A percentile compares a stretch with the other conserved stretches of the same genome.
Conservation (phyloP, 2,888 invertebrate species). For the Spilarctia lutea region DNA sequence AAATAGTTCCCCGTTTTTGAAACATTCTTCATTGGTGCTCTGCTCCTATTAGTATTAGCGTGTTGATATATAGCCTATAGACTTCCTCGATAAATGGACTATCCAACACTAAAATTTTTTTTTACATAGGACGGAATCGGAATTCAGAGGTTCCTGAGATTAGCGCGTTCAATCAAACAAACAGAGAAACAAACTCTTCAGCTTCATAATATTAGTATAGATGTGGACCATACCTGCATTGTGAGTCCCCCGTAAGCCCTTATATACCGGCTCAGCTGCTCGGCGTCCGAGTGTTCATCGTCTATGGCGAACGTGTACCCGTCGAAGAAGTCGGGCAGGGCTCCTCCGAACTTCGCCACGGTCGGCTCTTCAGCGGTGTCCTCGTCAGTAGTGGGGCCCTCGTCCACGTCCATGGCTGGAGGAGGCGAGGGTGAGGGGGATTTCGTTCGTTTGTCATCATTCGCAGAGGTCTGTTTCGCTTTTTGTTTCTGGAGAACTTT, state of each 20-base stretch:
- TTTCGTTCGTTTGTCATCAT: neutral
- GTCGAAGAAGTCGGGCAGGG: constrained; percentile 73
- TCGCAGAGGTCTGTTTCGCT: constrained; percentile 1
- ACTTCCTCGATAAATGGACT: too few relatives aligned
- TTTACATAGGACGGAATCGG: too few relatives aligned
- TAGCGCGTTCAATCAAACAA: too few relatives aligned
- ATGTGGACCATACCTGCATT: constrained; percentile 47
- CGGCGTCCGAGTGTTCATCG: constrained; percentile 47
- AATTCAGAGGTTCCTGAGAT: too few relatives aligned
- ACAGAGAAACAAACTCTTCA: too few relatives aligned
- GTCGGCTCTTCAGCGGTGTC: neutral
- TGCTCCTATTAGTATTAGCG: too few relatives aligned
- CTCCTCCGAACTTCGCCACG: constrained; percentile 19
- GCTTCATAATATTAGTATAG: too few relatives aligned
- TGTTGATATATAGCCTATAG: too few relatives aligned
- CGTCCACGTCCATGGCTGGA: constrained; percentile 19
- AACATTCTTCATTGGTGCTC: too few relatives aligned
- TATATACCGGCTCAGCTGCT: constrained; percentile 80
- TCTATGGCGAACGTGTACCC: constrained; percentile 79
- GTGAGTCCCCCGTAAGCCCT: constrained; percentile 88
- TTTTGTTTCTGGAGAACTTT: constrained; percentile 69
- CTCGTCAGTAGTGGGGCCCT: constrained; percentile 40
- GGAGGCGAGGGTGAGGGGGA: constrained; percentile 29
- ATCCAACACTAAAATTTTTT: too few relatives aligned
- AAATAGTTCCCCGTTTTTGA: too few relatives aligned